phyloP scores from a whole-genome alignment of 2,888 invertebrate species.

The Agrypnus murinus region DNA sequence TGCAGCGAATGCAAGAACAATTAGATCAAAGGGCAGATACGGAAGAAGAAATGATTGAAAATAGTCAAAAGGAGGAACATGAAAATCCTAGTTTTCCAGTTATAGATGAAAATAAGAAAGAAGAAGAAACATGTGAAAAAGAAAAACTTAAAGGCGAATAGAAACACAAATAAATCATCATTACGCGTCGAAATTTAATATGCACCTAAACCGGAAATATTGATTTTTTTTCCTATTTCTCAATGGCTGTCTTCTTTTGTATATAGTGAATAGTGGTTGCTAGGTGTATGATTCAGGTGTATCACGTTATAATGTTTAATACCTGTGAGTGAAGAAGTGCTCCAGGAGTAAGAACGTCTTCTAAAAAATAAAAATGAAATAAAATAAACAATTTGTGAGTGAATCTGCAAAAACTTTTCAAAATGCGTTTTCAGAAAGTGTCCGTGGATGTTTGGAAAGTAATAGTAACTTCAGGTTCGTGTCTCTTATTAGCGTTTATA shows the following conservation, averaged over 20 bases:
- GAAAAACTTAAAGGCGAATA: conserved; percentile 27
- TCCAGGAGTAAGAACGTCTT: background rate
- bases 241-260: conserved; percentile 31
- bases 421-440: conserved; percentile 81
- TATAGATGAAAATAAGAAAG: background rate
- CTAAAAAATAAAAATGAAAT: background rate
- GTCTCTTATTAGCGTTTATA: conserved; percentile 76
- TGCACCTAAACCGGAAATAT: conserved; percentile 17
- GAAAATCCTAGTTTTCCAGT: background rate
- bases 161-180: background rate
- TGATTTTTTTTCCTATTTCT: conserved; percentile 28
- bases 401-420: too few species aligned
- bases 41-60: conserved; percentile 48
- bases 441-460: conserved; percentile 80
- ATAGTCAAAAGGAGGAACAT: background rate
- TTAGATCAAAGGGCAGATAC: conserved; percentile 17
- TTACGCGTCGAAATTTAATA: background rate
- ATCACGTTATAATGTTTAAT: background rate
- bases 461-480: conserved; percentile 77
- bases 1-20: conserved; percentile 65
- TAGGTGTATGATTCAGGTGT: too few species aligned
- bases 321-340: background rate
- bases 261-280: conserved; percentile 33
- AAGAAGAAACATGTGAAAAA: background rate
- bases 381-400: too few species aligned